Evolutionary conservation across 2,113 vertebrate genomes (phyloP).

Genomic region (Pseudopodoces humilis): DNA sequence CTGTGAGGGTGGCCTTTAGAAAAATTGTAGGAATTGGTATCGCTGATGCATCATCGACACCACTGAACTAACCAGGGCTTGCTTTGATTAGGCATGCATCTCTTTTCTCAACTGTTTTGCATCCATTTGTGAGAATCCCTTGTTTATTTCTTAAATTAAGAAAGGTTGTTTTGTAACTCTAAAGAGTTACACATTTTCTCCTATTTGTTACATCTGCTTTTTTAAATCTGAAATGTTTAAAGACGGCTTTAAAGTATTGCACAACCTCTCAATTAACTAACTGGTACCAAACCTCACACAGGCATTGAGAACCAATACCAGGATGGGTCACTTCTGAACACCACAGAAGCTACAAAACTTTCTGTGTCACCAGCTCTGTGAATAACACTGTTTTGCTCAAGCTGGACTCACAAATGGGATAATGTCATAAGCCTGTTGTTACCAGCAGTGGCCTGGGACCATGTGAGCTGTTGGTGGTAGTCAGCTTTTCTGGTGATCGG

Average conservation of each 20-base stretch:
- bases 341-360: not conserved
- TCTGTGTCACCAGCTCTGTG: not conserved
- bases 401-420: not conserved
- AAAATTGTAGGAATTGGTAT: not conserved
- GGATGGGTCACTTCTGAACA: not conserved
- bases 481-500: not conserved
- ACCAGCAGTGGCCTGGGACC: not conserved
- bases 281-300: not conserved
- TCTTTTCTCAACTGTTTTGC: not conserved
- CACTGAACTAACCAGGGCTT: not conserved
- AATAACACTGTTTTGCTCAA: not conserved
- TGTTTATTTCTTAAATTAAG: not conserved
- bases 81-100: not conserved
- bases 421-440: not conserved
- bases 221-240: not conserved
- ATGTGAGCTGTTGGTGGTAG: not conserved
- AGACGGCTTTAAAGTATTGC: not conserved
- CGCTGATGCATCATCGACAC: not conserved
- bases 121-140: not conserved
- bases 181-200: not conserved
- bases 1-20: not conserved
- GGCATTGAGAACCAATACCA: accelerated
- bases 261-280: not conserved
- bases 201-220: not conserved
- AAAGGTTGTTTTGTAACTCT: not conserved